Base-by-base conservation (phyloP, 2,888 invertebrate genomes). In the Uloborus plumipes region DNA sequence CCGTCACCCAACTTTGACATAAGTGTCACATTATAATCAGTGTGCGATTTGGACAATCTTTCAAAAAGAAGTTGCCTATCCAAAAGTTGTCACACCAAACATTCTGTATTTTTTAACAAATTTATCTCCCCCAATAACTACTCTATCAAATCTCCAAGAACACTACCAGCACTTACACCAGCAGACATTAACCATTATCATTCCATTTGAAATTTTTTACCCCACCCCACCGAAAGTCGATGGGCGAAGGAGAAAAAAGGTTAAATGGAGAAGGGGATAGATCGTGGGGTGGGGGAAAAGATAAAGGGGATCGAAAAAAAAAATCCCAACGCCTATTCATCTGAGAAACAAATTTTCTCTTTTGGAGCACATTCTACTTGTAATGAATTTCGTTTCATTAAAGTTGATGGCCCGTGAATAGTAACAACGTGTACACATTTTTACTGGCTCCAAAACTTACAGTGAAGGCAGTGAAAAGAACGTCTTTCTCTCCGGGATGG, bases 351-450 rank as follows among this genome's bases (percentile, higher is more conserved):
- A 76, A 85, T 76, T 85, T 83, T 59, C 67, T 53, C 73, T 81
- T 76, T 71, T 79, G 72, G 18, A 18, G 51, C 73, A 61, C 80
- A 81, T 81, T 74, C 80, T 74, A 20, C 62, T 76, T 64, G 62
- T 85, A 85, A 85, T 85, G 85, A 85, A 85, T 85, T 85, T 85
- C 80, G 74, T 70, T 85, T 85, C 85, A 85, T 85, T 85, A 85
- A 74, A 84, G 81, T 85, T 84, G 84, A 85, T 84, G 85, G 85
- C 53, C 72, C 85, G 85, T 82, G 81, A 82, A 82, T 70, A 51
- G 80, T 70, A 61, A 80, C 79, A 80, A 73, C 79, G 73, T n/a
- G n/a, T 73, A 70, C 80, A 74, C 69, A 75, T 74, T 81, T 64
- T 78, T 71, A 67, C 58, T 50, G 61, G 26, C 71, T 39, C 39